These are phyloP conservation scores for Sarcoramphus papa DNA, from an alignment of 2,797 vertebrate genomes.

Conservation along the genomic window DNA sequence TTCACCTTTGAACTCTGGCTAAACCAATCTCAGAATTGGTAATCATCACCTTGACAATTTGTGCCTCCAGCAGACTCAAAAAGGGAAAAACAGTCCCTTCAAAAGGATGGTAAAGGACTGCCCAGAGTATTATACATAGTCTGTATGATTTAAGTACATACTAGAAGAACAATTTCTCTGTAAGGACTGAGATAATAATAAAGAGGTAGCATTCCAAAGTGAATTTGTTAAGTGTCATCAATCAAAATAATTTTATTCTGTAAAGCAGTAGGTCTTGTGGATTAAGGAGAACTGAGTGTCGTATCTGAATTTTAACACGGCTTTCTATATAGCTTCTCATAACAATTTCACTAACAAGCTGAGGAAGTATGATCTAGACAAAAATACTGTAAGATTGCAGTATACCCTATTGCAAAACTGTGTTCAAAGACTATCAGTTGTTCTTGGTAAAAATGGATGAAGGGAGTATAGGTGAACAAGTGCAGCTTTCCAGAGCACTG, in stretches of 20 bases:
- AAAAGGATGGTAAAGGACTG: neutral
- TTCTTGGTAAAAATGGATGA: neutral
- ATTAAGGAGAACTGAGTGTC: neutral
- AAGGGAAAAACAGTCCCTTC: neutral
- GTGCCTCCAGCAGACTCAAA: neutral
- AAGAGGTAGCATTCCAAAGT: neutral
- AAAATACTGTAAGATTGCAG: neutral
- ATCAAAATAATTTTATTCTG: neutral
- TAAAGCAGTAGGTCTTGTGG: neutral
- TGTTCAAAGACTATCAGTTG: neutral
- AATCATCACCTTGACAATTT: neutral
- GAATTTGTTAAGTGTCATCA: neutral
- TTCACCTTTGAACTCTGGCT: neutral
- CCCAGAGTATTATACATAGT: neutral
- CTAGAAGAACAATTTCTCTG: neutral
- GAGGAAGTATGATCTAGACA: neutral
- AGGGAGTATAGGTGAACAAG: neutral
- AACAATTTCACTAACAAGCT: neutral
- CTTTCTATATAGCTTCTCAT: neutral
- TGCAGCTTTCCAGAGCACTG: neutral
- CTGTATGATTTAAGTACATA: neutral
- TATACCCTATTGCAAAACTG: neutral
- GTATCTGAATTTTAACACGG: neutral
- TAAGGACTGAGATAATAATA: neutral
- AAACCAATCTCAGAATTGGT: neutral